phyloP scores from a whole-genome alignment of 2,113 vertebrate species.

The Microcebus lehilahytsara region DNA sequence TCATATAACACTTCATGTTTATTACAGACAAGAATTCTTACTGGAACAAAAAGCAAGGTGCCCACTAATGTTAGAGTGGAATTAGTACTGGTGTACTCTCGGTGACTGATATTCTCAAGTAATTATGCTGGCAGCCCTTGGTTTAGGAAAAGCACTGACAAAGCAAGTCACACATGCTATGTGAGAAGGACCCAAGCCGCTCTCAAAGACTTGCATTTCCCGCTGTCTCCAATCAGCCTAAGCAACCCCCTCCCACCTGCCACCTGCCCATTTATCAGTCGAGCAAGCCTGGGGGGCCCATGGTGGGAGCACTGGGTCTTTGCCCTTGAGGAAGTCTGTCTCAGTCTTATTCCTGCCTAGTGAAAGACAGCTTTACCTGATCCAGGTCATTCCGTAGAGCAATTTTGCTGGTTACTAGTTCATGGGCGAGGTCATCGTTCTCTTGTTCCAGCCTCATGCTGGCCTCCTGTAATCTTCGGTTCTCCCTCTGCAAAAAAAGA shows the following conservation, averaged over 20 bases:
- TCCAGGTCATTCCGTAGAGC: constrained; percentile 97
- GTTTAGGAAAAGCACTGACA: background rate
- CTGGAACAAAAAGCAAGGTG: background rate
- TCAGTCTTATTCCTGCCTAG: background rate
- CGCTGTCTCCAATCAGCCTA: background rate
- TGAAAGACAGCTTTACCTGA: constrained; percentile 86
- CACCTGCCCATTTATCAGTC: background rate
- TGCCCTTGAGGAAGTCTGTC: background rate
- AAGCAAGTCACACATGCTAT: background rate
- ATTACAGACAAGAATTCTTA: background rate
- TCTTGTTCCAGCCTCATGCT: constrained; percentile 99
- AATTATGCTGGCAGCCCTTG: background rate
- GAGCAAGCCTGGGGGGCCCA: background rate
- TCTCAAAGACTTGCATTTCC: background rate
- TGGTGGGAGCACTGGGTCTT: background rate
- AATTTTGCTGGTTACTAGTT: constrained; percentile 99
- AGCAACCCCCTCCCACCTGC: background rate
- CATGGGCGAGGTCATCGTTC: constrained; percentile 98
- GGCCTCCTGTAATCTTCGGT: constrained; percentile 97
- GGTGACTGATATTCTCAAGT: background rate
- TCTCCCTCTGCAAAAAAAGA: constrained; percentile 91
- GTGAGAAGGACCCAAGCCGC: background rate
- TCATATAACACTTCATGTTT: background rate
- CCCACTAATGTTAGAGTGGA: background rate
- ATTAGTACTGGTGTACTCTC: background rate